Percentiles rank a stretch among this genome's conserved stretches.
phyloP scores from a whole-genome alignment of 2,888 invertebrate genomes.

The Drosophila neonasuta region DNA sequence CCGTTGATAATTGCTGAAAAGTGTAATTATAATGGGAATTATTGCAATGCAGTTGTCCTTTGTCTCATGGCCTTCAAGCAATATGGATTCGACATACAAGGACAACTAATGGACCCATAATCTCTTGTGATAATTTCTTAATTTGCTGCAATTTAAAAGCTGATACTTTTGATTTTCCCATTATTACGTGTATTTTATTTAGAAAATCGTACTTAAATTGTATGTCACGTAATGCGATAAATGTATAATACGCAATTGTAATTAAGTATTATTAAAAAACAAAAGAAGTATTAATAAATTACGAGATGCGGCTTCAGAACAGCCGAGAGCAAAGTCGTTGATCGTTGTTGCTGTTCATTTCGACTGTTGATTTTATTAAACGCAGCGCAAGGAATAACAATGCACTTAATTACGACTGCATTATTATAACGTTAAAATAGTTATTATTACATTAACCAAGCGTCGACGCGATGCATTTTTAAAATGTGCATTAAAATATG shows the following conservation, averaged over 20 bases:
- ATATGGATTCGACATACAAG: conserved; percentile 3
- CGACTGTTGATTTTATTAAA: conserved; percentile 65
- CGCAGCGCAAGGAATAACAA: conserved; percentile 29
- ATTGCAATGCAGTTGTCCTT: conserved; percentile 35
- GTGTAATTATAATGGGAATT: conserved; percentile 36
- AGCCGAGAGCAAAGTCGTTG: conserved; percentile 27
- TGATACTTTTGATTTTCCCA: too few species aligned
- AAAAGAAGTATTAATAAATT: conserved; percentile 39
- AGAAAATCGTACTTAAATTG: neutral
- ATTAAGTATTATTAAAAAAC: conserved; percentile 53
- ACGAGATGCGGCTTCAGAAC: conserved; percentile 40
- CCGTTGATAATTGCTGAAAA: conserved; percentile 24
- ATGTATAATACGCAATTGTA: conserved; percentile 16
- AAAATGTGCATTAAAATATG: conserved; percentile 69
- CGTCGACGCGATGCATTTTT: conserved; percentile 52
- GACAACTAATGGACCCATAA: conserved; percentile 11
- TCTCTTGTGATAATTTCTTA: neutral
- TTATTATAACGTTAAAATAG: conserved; percentile 66
- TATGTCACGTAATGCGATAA: neutral
- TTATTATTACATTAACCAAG: conserved; percentile 66
- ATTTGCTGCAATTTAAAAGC: neutral
- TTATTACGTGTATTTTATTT: neutral
- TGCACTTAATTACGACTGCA: conserved; percentile 71
- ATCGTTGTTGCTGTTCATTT: conserved; percentile 18
- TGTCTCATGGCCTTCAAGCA: conserved; percentile 30